Evolutionary conservation across 2,113 vertebrate species (phyloP), one percentile per base, ranked within the genome.

Genomic region (Ciconia maguari): DNA sequence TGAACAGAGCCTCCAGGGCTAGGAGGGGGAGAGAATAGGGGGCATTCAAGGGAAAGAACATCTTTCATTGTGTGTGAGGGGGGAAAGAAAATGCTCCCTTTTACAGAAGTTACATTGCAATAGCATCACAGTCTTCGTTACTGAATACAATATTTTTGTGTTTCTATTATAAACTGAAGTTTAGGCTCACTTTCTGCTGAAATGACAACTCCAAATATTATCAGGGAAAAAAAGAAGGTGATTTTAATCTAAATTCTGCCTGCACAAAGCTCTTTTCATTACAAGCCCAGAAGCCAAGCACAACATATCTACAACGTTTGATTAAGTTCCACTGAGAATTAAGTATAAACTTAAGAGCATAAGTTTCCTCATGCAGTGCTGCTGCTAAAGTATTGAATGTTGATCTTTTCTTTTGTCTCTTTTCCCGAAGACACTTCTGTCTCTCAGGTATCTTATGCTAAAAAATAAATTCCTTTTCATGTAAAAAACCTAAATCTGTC

Each of bases 161-260:
- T 41, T 90, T 81, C 24, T 77, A 16, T 55, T 60, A 36, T 16
- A 36, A 36, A 36, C 36, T 36, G 36, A 36, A 93, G 21, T 82
- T 87, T 46, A 87, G 48, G 16, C 13, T 90, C 42, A 32, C 27
- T 89, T 89, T 75, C 64, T 92, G 38, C 60, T 76, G 57, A 93
- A 81, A 70, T 34, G 30, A 78, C 12, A 84, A 57, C 4, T 71
- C 48, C 0, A 1, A 87, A 54, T 87, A 75, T 41, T 81, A 52
- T 22, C 38, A 57, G 21, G 41, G 12, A 69, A 82, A 52, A n/a
- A 64, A 71, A 92, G 8, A 42, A 86, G 36, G 13, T 1, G 8
- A 71, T 89, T 87, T 93, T 61, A 76, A 89, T 89, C 34, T 84
- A 68, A 92, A 91, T 82, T 91, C 79, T 93, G 19, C 32, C 52